Conservation (phyloP, 2,113 vertebrate genomes). For the Stegastes partitus region DNA sequence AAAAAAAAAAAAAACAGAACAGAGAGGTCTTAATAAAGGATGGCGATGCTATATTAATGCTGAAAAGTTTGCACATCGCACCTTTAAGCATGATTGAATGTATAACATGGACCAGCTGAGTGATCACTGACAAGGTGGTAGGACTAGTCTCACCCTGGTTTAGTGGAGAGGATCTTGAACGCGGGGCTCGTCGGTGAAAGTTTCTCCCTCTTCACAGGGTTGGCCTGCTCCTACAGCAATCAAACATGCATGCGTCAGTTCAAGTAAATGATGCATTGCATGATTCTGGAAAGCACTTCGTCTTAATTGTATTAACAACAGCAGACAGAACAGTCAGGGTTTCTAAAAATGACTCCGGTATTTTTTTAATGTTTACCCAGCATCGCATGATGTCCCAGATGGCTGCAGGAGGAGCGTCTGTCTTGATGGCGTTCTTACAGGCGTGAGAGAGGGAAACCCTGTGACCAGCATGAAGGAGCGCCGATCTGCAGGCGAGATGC, state of each 20-base stretch:
- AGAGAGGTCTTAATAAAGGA: too few relatives aligned
- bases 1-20: too few relatives aligned
- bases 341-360: background rate
- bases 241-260: background rate
- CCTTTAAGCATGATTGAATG: background rate
- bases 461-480: conserved; percentile 91
- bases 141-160: conserved; percentile 85
- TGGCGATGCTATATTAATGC: too few relatives aligned
- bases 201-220: conserved; percentile 90
- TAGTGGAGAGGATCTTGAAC: conserved; percentile 86
- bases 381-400: conserved; percentile 96
- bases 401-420: conserved; percentile 83
- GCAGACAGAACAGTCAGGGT: background rate
- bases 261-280: background rate
- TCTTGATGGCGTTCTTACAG: conserved; percentile 91
- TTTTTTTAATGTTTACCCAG: conserved; percentile 85
- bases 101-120: background rate
- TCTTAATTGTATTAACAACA: background rate
- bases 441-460: conserved; percentile 93
- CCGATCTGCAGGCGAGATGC: conserved; percentile 84
- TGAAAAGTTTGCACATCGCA: too few relatives aligned
- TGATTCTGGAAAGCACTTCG: background rate
- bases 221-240: conserved; percentile 85
- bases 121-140: background rate
- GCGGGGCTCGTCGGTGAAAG: conserved; percentile 88